These are phyloP conservation scores for Ciconia boyciana DNA, from an alignment of 2,113 vertebrate genomes.

Conservation along the genomic window DNA sequence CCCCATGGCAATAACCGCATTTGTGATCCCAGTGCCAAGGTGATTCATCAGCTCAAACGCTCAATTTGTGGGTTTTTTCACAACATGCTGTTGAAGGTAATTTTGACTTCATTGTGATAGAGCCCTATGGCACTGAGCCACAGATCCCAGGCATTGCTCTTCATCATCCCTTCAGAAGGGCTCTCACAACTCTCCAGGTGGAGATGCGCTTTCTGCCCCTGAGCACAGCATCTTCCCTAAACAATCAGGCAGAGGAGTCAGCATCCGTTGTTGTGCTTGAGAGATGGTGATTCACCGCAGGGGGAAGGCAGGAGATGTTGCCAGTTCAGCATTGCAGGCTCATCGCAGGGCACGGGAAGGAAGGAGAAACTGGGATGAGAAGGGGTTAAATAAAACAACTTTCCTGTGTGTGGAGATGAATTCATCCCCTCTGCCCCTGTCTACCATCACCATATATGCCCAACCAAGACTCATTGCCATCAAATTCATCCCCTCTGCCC, in stretches of 20 bases:
- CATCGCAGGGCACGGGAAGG: neutral
- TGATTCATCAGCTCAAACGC: neutral
- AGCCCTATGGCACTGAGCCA: neutral
- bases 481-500: neutral
- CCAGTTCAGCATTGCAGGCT: neutral
- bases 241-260: neutral
- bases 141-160: neutral
- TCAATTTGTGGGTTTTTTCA: neutral
- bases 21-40: neutral
- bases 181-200: neutral
- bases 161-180: neutral
- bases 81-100: neutral
- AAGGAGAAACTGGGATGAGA: neutral
- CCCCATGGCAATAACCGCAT: neutral
- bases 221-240: neutral
- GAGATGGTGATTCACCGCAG: neutral
- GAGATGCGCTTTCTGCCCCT: neutral
- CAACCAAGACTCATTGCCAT: neutral
- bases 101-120: neutral
- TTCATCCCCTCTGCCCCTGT: neutral
- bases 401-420: neutral
- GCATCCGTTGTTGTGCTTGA: neutral
- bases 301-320: neutral
- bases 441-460: neutral
- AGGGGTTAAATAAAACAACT: neutral